Evolutionary conservation across 1,140 invertebrate genomes (phyloP), one percentile per base, ranked within the genome.

Genomic region (Fopius arisanus): DNA sequence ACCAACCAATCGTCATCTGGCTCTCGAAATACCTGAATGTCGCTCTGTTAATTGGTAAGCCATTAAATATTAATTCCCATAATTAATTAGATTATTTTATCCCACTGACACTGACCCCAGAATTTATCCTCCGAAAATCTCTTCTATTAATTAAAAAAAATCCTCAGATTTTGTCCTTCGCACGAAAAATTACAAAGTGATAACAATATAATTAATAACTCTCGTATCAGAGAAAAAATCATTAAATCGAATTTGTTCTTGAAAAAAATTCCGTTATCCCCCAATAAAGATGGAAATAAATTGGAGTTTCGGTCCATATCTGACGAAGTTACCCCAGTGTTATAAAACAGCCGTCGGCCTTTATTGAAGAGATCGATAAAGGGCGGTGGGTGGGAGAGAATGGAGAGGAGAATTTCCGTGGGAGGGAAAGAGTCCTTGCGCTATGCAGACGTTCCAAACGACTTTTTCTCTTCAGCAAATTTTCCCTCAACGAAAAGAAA

Each of bases 1-100:
- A 78, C 65, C 87, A 88, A 29, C 75, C 82, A 1, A 82, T 88
- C 10, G 76, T 88, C 14, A 77, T 83, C 12, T 88, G 86, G 84
- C 76, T 87, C 1, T 88, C 87, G 0, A 88, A 84, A 75, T 82
- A 78, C 69, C 80, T 80, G 16, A 80, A 74, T 5, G 80, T 87
- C 2, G 82, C 79, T 41, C 71, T 87, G 37, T 74, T 77, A n/a
- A 77, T 83, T 41, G 84, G 86, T 83, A 75, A 81, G 81, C 28
- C 70, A 26, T 23, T 73, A 29, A 62, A 65, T 40, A 37, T 43
- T 59, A 69, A 48, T 40, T 2, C 0, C 23, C 10, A 26, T 28
- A 28, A 26, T 26, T 19, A 51, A 16, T 19, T n/a, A n/a, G n/a
- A n/a, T n/a, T n/a, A n/a, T n/a, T n/a, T n/a, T n/a, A n/a, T n/a